These are phyloP conservation scores for Eupithecia exiguata DNA, from an alignment of 2,888 invertebrate species.

Conservation along the genomic window DNA sequence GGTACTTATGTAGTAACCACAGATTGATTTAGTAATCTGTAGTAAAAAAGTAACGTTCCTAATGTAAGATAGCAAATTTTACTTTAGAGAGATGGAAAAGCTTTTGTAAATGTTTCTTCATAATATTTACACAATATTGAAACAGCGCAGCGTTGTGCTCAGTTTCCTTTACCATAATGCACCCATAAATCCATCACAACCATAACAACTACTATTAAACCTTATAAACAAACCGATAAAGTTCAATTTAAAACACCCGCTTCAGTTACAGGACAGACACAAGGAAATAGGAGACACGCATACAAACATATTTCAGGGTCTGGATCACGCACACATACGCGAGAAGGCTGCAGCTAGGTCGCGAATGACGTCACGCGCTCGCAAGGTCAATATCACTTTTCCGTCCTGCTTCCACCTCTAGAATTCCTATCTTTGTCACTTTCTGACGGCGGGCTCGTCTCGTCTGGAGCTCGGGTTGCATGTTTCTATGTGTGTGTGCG, in stretches of 20 bases:
- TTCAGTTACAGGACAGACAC: conserved; percentile 15
- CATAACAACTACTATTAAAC: background rate
- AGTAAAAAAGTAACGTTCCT: background rate
- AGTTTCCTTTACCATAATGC: background rate
- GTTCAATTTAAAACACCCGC: conserved; percentile 6
- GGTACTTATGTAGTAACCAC: background rate
- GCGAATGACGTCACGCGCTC: conserved; percentile 83
- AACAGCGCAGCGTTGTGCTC: background rate
- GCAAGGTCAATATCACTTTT: conserved; percentile 82
- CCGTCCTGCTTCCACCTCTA: conserved; percentile 53
- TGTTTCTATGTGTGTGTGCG: conserved; percentile 25
- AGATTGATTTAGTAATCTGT: too few relatives aligned
- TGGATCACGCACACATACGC: conserved; percentile 73
- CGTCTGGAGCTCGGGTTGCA: conserved; percentile 74
- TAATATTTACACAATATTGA: background rate
- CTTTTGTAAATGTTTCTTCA: background rate
- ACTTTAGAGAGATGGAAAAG: background rate
- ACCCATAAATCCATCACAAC: conserved; percentile 2
- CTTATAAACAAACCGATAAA: background rate
- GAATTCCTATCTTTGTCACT: conserved; percentile 48
- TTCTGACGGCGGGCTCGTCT: conserved; percentile 61
- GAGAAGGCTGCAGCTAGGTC: conserved; percentile 83
- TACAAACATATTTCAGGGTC: conserved; percentile 71
- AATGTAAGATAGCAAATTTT: background rate
- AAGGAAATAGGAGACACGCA: conserved; percentile 36